A percentile compares a stretch with the other conserved stretches of the same genome.
Evolutionary conservation across 2,888 invertebrate species (phyloP).

Genomic region (Scaptomyza polygonia): DNA sequence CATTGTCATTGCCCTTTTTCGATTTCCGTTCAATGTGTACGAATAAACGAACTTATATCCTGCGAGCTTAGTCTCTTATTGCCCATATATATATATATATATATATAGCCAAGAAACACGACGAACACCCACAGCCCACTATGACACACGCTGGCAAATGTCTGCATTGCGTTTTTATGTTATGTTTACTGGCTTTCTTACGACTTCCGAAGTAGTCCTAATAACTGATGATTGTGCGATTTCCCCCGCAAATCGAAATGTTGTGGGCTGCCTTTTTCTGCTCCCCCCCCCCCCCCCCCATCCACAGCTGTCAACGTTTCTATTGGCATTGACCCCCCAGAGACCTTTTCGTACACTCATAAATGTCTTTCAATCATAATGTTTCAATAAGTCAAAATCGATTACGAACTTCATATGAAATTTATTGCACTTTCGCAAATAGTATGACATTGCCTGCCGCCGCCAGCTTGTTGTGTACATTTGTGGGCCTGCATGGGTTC

Average conservation of each 20-base stretch:
- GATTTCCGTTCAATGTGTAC: constrained; percentile 62
- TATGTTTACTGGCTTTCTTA: constrained; percentile 65
- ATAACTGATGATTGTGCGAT: constrained; percentile 80
- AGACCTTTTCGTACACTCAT: constrained; percentile 78
- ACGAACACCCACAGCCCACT: constrained; percentile 27
- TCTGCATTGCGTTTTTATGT: constrained; percentile 55
- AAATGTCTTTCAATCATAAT: constrained; percentile 84
- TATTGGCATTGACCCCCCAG: constrained; percentile 79
- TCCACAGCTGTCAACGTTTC: constrained; percentile 68
- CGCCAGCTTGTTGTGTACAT: constrained; percentile 5
- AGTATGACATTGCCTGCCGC: constrained; percentile 78
- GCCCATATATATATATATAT: too few species aligned
- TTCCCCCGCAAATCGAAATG: constrained; percentile 53
- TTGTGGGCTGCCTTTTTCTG: constrained; percentile 35
- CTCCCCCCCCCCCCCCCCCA: not conserved
- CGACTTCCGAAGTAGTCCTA: constrained; percentile 73
- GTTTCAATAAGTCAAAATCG: constrained; percentile 84
- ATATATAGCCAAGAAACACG: constrained; percentile 39
- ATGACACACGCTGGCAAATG: constrained; percentile 36
- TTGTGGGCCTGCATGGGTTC: constrained; percentile 9
- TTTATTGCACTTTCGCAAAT: constrained; percentile 82
- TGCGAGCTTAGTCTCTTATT: constrained; percentile 64
- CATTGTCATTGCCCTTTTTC: constrained; percentile 56
- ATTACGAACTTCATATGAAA: constrained; percentile 83
- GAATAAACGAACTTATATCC: constrained; percentile 62